Evolutionary conservation across 2,797 vertebrate species (phyloP), one percentile per base, ranked within the genome.

Genomic region (Pipistrellus nathusii): DNA sequence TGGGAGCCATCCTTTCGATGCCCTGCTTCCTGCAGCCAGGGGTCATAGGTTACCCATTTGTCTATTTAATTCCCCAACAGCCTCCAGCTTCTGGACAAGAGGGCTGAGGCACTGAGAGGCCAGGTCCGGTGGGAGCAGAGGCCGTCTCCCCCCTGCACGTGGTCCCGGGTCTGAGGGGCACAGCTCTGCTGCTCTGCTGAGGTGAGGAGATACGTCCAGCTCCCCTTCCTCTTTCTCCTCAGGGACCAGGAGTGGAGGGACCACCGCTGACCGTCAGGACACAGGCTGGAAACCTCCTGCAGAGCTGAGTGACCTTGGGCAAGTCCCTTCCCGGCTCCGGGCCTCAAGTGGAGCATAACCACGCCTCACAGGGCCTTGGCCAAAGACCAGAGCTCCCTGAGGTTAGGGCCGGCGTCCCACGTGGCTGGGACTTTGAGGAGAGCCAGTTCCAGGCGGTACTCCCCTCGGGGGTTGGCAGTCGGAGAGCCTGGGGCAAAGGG

Each of bases 301-400:
- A 17, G 69, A 77, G 55, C 87, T 87, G 84, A 71, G 86, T 94
- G 95, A 96, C 93, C 91, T 94, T 91, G 94, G 93, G 84, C 62
- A 89, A 95, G 94, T 95, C 94, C 41, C 75, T 94, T 82, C 51
- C 64, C 48, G 68, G 90, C 73, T 94, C 81, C 94, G 90, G 81
- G 87, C 85, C 77, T 90, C 93, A 18, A 66, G 44, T 62, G 12
- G 44, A 94, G 62, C 91, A 62, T 27, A 51, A 59, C 93, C 92
- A 64, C n/a, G 77, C 8, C 38, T 9, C 48, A 72, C 68, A 44
- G 82, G 71, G 75, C 57, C 69, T 81, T 0, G n/a, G 71, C 35
- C 66, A 53, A 86, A 92, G 85, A 46, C 71, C 66, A 69, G 14
- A 76, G 51, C 76, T 68, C 72, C 46, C 41, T 78, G 64, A 89